Base-by-base conservation (phyloP, 2,888 invertebrate species). In the Alviniconcha strummeri region DNA sequence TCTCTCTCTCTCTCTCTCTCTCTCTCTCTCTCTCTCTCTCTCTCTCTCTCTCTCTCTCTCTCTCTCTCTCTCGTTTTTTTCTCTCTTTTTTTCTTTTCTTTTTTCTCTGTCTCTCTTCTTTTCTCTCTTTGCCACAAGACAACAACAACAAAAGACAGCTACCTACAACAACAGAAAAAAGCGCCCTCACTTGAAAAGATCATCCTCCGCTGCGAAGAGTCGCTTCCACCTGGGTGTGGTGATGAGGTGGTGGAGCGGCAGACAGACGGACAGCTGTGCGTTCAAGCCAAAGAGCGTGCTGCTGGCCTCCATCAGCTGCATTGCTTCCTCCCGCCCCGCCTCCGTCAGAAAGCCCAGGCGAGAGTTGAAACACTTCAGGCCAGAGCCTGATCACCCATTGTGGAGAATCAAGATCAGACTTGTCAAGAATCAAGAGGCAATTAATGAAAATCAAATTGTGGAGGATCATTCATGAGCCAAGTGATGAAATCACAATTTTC, bases 341-440 rank as follows among this genome's bases (percentile, higher is more conserved):
- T 96, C 96, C 60, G 97, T 86, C 93, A 93, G 93, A 86, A 97
- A 97, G 8, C 98, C 97, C 79, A 98, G 95, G 86, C 98, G 95
- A 0, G 96, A 96, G 92, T 98, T 98, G 80, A 98, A 95, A 0
- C 98, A 97, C 5, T 98, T 97, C 80, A 96, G 95, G 0, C 97
- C 98, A 74, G 98, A 97, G 92, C 97, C 95, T 95, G 88, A 74
- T n/a, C 90, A 91, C 89, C n/a, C n/a, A n/a, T n/a, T n/a, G n/a
- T n/a, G n/a, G n/a, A n/a, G n/a, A n/a, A n/a, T n/a, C n/a, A n/a
- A n/a, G n/a, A n/a, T n/a, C n/a, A n/a, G n/a, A n/a, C n/a, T 4
- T 77, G 19, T 7, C 75, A 67, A 55, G 64, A 19, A 60, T 11
- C 11, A 19, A 67, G 17, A 76, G 52, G 15, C 17, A 76, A 56